These are phyloP conservation scores for Myotis daubentonii DNA, from an alignment of 2,797 vertebrate genomes.

Conservation along the genomic window DNA sequence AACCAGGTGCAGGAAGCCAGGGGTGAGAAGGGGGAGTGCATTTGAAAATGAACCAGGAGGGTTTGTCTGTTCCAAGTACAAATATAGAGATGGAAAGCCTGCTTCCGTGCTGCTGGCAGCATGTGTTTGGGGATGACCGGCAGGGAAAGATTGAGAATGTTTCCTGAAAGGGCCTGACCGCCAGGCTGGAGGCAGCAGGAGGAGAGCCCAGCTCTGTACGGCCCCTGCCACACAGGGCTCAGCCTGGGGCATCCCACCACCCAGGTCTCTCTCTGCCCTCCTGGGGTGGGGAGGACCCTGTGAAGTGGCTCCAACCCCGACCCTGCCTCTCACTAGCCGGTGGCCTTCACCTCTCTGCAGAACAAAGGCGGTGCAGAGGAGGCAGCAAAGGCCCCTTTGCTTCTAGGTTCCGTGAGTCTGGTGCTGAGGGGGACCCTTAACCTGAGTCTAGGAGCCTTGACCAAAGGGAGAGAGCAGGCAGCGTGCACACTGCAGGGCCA, in stretches of 20 bases:
- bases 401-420: background rate
- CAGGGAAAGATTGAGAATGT: background rate
- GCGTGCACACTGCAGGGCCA: fast-evolving
- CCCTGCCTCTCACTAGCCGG: background rate
- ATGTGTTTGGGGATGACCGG: background rate
- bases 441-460: background rate
- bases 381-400: background rate
- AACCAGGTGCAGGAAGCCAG: background rate
- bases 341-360: background rate
- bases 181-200: background rate
- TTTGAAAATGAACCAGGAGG: constrained; percentile 20
- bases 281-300: background rate
- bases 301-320: no score
- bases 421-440: background rate
- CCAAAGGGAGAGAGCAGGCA: background rate
- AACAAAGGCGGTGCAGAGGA: background rate
- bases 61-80: constrained; percentile 39
- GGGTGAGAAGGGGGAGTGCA: background rate
- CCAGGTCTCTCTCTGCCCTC: background rate
- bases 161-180: constrained; percentile 12
- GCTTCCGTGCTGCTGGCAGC: constrained; percentile 14
- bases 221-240: background rate
- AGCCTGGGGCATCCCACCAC: background rate
- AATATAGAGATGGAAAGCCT: constrained; percentile 1
- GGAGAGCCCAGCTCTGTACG: background rate